Conservation (phyloP, 2,113 vertebrate genomes). For the Sebastes fasciatus region DNA sequence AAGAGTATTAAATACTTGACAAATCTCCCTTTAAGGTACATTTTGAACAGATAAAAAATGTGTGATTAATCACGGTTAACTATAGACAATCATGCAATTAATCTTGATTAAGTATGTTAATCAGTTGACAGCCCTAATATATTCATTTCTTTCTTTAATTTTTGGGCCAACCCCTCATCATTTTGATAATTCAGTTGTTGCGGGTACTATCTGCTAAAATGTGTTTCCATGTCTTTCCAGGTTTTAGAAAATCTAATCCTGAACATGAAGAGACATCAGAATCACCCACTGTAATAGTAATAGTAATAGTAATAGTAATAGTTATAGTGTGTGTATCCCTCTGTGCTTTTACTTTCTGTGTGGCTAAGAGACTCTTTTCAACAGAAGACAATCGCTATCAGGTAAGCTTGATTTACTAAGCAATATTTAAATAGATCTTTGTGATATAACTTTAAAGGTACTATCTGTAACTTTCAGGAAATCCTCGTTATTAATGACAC, state of each 20-base stretch:
- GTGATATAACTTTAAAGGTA: not conserved
- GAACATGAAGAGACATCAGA: rapidly evolving
- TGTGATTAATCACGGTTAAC: no score
- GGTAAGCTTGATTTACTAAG: conserved; percentile 26
- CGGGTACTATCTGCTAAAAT: rapidly evolving
- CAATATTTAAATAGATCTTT: not conserved
- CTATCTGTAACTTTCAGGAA: no score
- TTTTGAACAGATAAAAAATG: no score
- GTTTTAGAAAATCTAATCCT: rapidly evolving
- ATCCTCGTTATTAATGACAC: no score
- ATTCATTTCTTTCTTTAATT: not conserved
- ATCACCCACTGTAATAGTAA: rapidly evolving
- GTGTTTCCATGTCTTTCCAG: conserved; percentile 26
- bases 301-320: rapidly evolving
- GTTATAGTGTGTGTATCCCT: rapidly evolving
- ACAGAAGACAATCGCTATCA: rapidly evolving
- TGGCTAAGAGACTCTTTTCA: not conserved
- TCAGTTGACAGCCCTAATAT: no score
- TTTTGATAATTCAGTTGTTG: not conserved
- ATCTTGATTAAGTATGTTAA: no score
- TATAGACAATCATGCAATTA: no score
- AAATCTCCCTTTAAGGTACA: no score
- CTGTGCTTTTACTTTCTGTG: rapidly evolving
- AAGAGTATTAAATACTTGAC: no score
- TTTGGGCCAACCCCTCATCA: not conserved